These are phyloP conservation scores for Cyprinodon diabolis DNA, from an alignment of 2,797 vertebrate species.

Conservation along the genomic window DNA sequence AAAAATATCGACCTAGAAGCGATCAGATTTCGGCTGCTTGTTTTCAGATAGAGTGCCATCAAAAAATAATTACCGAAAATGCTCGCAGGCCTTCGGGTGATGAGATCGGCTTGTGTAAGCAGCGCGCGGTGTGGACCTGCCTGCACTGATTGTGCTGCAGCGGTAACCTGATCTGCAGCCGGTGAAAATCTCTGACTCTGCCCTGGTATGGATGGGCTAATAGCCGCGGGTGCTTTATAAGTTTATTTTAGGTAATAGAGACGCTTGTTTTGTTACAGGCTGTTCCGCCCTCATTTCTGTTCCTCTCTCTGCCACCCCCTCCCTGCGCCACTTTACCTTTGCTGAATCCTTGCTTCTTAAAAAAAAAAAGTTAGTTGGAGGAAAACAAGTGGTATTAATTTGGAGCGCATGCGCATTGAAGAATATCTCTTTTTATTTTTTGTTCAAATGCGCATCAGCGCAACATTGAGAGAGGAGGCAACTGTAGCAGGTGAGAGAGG, in stretches of 20 bases:
- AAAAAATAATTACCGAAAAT: slow-evolving; percentile 73
- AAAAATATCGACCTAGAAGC: slow-evolving; percentile 35
- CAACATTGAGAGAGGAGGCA: slow-evolving; percentile 70
- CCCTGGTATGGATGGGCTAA: slow-evolving; percentile 82
- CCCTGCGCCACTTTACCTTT: slow-evolving; percentile 80
- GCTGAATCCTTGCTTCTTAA: slow-evolving; percentile 50
- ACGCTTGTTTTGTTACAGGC: slow-evolving; percentile 89
- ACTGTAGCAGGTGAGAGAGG: slow-evolving; percentile 78
- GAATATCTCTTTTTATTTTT: slow-evolving; percentile 39
- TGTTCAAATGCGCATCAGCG: slow-evolving; percentile 74
- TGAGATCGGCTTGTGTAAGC: slow-evolving; percentile 75
- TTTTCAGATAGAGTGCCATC: slow-evolving; percentile 65
- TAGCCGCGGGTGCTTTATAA: slow-evolving; percentile 88
- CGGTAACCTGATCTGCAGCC: slow-evolving; percentile 73
- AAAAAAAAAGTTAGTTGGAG: slow-evolving; percentile 58
- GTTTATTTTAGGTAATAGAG: slow-evolving; percentile 92
- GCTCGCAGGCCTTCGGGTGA: slow-evolving; percentile 66
- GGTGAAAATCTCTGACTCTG: slow-evolving; percentile 72
- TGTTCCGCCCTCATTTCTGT: slow-evolving; percentile 72
- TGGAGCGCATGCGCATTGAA: slow-evolving; percentile 87
- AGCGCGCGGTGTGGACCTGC: slow-evolving; percentile 69
- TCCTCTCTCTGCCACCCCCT: neutral
- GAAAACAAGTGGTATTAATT: slow-evolving; percentile 60
- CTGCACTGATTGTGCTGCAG: slow-evolving; percentile 71
- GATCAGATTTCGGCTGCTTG: slow-evolving; percentile 43